These are phyloP conservation scores for Macroteleia sp. DNA, from an alignment of 2,888 invertebrate species.

Conservation along the genomic window DNA sequence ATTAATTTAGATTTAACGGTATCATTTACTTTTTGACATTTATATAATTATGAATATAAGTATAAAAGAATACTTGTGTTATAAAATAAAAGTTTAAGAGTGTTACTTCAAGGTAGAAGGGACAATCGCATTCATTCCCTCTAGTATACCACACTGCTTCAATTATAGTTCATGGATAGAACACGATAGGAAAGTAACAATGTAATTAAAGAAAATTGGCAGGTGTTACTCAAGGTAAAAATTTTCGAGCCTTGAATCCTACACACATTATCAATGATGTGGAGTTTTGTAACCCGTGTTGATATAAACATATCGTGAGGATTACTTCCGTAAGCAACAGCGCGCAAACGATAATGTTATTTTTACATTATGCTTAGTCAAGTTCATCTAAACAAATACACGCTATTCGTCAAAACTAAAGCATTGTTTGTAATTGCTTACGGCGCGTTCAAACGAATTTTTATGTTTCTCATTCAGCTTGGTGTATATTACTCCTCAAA, in stretches of 20 bases:
- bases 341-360: conserved; percentile 24
- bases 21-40: too few relatives aligned
- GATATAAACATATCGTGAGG: conserved; percentile 14
- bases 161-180: too few relatives aligned
- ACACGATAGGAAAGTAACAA: conserved; percentile 11
- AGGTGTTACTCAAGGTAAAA: conserved; percentile 40
- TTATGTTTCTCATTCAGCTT: conserved; percentile 3
- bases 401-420: conserved; percentile 6
- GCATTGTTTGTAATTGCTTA: conserved; percentile 5
- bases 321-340: conserved; percentile 29
- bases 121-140: too few relatives aligned
- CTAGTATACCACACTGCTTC: too few relatives aligned
- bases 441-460: background rate
- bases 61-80: too few relatives aligned
- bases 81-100: too few relatives aligned
- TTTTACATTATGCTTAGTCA: conserved; percentile 30
- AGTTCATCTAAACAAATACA: conserved; percentile 10
- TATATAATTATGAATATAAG: too few relatives aligned
- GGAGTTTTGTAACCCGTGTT: conserved; percentile 36
- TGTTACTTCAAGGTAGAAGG: too few relatives aligned
- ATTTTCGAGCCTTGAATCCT: conserved; percentile 34
- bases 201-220: conserved; percentile 46
- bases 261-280: conserved; percentile 42
- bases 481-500: background rate
- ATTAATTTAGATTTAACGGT: too few relatives aligned